Evolutionary conservation across 2,113 vertebrate species (phyloP).

Genomic region (Dryoscopus gambensis): DNA sequence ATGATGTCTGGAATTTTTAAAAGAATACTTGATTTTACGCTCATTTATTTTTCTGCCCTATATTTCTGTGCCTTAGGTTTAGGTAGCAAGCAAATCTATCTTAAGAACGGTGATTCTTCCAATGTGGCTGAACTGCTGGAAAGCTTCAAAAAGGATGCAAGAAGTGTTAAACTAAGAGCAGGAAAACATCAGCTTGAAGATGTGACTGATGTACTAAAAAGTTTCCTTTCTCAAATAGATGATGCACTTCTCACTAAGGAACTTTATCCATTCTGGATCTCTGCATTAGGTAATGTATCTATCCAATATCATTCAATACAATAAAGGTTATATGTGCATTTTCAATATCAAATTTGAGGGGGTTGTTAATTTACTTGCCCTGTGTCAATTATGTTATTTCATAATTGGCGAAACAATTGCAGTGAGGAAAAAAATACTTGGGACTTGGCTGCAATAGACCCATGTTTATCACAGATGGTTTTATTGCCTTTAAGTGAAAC

Average conservation of each 20-base stretch:
- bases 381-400: background rate
- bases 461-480: background rate
- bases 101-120: constrained; percentile 78
- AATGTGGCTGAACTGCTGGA: constrained; percentile 79
- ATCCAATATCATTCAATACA: background rate
- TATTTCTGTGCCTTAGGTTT: constrained; percentile 75
- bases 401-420: background rate
- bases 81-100: constrained; percentile 86
- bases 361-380: background rate
- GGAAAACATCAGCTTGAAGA: constrained; percentile 88
- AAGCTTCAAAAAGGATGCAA: constrained; percentile 87
- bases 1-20: background rate
- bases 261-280: constrained; percentile 96
- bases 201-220: constrained; percentile 86
- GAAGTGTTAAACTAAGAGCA: constrained; percentile 87
- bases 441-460: background rate
- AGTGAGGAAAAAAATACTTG: background rate
- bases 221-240: constrained; percentile 84
- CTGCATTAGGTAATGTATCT: constrained; percentile 80
- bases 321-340: background rate
- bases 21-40: background rate
- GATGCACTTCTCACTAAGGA: constrained; percentile 92
- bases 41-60: background rate
- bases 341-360: background rate
- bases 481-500: background rate